Conservation (phyloP, 1,140 invertebrate species). For the Hylaeus volcanicus region DNA sequence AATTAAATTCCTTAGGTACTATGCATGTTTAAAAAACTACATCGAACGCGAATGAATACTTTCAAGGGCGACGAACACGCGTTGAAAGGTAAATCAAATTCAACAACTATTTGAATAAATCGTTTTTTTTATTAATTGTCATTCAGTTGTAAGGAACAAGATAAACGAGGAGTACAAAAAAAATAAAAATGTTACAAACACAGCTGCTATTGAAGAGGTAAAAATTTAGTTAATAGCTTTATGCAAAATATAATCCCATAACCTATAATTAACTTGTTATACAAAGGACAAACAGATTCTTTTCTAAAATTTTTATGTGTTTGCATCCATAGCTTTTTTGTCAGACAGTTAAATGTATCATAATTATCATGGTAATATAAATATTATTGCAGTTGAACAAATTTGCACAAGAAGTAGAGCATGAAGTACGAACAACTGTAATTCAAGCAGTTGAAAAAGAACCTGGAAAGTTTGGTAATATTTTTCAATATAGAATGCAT, state of each 20-base stretch:
- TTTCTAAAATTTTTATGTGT: too few species aligned
- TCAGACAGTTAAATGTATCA: too few species aligned
- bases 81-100: slow-evolving; percentile 78
- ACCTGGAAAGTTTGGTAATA: slow-evolving; percentile 83
- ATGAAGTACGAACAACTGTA: slow-evolving; percentile 84
- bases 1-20: slow-evolving; percentile 80
- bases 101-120: background rate
- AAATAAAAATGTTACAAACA: slow-evolving; percentile 82
- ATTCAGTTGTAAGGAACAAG: slow-evolving; percentile 80
- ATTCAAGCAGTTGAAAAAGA: slow-evolving; percentile 83
- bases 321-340: too few species aligned
- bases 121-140: slow-evolving; percentile 26
- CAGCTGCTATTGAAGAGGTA: slow-evolving; percentile 82
- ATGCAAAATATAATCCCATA: too few species aligned
- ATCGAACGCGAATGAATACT: slow-evolving; percentile 82
- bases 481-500: slow-evolving; percentile 6
- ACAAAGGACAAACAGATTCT: too few species aligned
- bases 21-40: slow-evolving; percentile 84
- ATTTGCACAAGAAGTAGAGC: slow-evolving; percentile 83
- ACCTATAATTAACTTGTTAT: too few species aligned
- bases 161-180: slow-evolving; percentile 86
- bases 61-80: slow-evolving; percentile 84
- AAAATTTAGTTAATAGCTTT: slow-evolving; percentile 34
- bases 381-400: slow-evolving; percentile 82
- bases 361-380: background rate